Percentiles rank a stretch among this genome's conserved stretches.
Conservation (phyloP, 2,888 invertebrate genomes). For the Nomada fabriciana region DNA sequence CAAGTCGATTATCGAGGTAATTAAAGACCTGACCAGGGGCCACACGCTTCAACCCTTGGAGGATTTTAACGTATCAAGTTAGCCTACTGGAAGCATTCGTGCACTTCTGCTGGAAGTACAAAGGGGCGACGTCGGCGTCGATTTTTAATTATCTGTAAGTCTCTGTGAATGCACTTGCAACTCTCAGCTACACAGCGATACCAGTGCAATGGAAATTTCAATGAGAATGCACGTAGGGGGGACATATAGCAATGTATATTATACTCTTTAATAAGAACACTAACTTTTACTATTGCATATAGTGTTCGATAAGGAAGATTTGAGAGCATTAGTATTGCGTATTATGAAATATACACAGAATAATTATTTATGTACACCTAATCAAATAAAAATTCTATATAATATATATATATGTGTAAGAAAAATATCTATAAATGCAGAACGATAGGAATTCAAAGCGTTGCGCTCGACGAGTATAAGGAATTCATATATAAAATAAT, state of each 20-base stretch:
- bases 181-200: not conserved
- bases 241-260: slow-evolving; percentile 8
- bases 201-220: not conserved
- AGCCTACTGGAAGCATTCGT: not conserved
- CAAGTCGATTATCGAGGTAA: slow-evolving; percentile 21
- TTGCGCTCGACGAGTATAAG: slow-evolving; percentile 4
- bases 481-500: slow-evolving; percentile 37
- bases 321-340: slow-evolving; percentile 11
- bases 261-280: not conserved
- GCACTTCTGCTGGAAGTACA: not conserved
- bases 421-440: slow-evolving; percentile 10
- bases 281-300: slow-evolving; percentile 28
- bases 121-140: not conserved
- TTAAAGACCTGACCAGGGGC: slow-evolving; percentile 10
- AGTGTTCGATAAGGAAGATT: slow-evolving; percentile 12
- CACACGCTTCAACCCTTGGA: not conserved
- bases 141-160: not conserved
- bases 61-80: not conserved
- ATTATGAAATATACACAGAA: slow-evolving; percentile 9
- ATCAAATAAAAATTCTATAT: slow-evolving; percentile 4
- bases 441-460: slow-evolving; percentile 12
- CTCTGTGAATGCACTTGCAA: not conserved
- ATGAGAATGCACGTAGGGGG: not conserved
- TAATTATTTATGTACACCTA: slow-evolving; percentile 31
- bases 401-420: not conserved